phyloP scores from a whole-genome alignment of 2,888 invertebrate genomes.

The Melipona beecheii region DNA sequence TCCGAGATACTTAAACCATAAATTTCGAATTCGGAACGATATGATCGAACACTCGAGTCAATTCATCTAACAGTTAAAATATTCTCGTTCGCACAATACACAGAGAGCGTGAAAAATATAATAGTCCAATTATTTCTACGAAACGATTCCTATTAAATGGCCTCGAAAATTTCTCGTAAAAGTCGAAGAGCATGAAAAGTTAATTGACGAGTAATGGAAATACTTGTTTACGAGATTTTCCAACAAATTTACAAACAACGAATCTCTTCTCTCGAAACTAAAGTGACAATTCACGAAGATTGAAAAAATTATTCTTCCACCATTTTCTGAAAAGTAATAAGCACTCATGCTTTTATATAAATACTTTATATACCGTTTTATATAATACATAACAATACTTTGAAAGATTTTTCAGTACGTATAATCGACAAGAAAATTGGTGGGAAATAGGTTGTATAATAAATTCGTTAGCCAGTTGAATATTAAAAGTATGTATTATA shows the following conservation, averaged over 20 bases:
- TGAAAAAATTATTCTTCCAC: neutral
- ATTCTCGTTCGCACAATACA: neutral
- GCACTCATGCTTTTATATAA: too few species aligned
- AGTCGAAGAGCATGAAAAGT: neutral
- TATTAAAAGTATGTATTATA: too few species aligned
- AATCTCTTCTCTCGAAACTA: rapidly evolving
- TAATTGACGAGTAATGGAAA: neutral
- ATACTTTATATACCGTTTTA: too few species aligned
- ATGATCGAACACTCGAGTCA: neutral
- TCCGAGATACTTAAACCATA: neutral
- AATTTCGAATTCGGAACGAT: neutral
- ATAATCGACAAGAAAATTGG: too few species aligned
- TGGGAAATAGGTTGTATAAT: too few species aligned
- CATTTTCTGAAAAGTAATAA: neutral
- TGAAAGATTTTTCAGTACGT: too few species aligned
- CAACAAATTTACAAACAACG: neutral
- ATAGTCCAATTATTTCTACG: neutral
- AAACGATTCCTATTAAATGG: conserved; percentile 13
- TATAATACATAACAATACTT: too few species aligned
- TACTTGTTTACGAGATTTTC: neutral
- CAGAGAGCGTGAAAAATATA: neutral
- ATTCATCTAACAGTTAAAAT: neutral
- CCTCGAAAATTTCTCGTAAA: neutral
- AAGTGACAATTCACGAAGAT: neutral
- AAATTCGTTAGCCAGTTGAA: too few species aligned